Percentiles rank a stretch among this genome's conserved stretches.
Conservation (phyloP, 2,113 vertebrate genomes). For the Myrmecobius fasciatus region DNA sequence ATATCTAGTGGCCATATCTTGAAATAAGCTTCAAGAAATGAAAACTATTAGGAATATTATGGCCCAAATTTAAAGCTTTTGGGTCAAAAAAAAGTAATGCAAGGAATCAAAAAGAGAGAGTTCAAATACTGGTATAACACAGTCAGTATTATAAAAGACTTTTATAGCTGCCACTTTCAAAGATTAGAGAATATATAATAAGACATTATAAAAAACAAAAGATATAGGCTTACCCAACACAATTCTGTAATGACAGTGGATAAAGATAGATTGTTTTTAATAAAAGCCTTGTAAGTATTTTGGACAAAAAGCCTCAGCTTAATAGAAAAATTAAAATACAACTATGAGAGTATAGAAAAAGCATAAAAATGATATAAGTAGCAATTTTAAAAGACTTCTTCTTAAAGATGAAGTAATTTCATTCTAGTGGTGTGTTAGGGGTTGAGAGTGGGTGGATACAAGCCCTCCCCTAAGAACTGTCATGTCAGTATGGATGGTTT, state of each 20-base stretch:
- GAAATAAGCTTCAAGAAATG: background rate
- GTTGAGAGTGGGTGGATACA: too few species aligned
- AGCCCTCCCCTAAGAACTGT: background rate
- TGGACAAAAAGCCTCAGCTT: background rate
- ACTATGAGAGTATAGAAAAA: too few species aligned
- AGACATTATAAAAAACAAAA: background rate
- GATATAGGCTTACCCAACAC: background rate
- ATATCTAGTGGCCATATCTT: background rate
- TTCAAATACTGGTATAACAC: background rate
- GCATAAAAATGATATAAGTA: background rate
- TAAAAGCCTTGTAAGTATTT: background rate
- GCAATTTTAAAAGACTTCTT: background rate
- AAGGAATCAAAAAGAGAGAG: background rate
- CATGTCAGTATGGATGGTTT: background rate
- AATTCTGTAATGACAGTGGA: background rate
- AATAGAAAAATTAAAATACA: too few species aligned
- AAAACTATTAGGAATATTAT: background rate
- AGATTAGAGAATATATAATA: background rate
- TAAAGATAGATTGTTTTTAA: background rate
- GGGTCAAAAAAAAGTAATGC: background rate
- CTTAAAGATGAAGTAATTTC: background rate
- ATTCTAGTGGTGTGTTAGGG: background rate
- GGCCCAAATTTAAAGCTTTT: background rate
- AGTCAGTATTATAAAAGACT: background rate
- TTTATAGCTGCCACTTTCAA: background rate